Conservation (phyloP, 2,113 vertebrate genomes). For the Hippocampus abdominalis region DNA sequence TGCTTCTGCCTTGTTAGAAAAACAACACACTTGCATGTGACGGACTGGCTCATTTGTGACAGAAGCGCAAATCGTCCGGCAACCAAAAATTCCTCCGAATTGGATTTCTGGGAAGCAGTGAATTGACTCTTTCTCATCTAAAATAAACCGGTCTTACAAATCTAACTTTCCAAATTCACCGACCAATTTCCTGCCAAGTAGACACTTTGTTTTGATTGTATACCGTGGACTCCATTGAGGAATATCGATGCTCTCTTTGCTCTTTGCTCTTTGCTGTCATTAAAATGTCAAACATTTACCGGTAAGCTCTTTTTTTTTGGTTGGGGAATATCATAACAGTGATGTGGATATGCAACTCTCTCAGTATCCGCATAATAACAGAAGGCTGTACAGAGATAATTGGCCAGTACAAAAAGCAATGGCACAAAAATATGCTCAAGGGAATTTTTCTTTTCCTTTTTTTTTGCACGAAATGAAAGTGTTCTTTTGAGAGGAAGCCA, state of each 20-base stretch:
- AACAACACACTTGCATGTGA: too few relatives aligned
- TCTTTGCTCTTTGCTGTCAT: background rate
- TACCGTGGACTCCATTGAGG: background rate
- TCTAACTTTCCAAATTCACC: background rate
- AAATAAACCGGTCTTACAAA: background rate
- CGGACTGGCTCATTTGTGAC: too few relatives aligned
- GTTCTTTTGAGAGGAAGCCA: slow-evolving; percentile 14
- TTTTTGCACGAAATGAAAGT: background rate
- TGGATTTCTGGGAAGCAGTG: too few relatives aligned
- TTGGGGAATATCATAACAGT: background rate
- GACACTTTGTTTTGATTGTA: background rate
- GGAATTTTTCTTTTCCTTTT: background rate
- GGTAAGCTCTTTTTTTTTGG: background rate
- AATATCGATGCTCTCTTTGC: background rate
- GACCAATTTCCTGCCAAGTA: background rate
- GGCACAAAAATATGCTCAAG: background rate
- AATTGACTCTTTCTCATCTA: too few relatives aligned
- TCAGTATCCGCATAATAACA: background rate
- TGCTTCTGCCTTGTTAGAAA: too few relatives aligned
- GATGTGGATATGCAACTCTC: background rate
- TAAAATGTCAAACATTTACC: background rate
- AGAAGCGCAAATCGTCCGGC: too few relatives aligned
- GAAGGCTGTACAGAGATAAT: background rate
- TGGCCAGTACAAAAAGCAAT: background rate
- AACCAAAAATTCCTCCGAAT: too few relatives aligned